These are phyloP conservation scores for Nylanderia fulva DNA, from an alignment of 1,140 invertebrate genomes.

Conservation along the genomic window DNA sequence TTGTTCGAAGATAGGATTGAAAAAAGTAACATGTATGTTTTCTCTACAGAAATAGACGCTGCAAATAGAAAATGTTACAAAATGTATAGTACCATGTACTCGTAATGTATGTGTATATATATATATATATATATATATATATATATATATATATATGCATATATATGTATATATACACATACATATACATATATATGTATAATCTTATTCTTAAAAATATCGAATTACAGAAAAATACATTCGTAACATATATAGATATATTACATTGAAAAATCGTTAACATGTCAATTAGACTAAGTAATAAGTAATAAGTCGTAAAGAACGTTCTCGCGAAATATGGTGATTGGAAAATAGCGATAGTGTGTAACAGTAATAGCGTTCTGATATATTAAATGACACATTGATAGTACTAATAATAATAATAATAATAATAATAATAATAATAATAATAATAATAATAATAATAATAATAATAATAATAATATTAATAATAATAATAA, in stretches of 20 bases:
- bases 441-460: constrained; percentile 69
- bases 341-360: constrained; percentile 21
- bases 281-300: constrained; percentile 63
- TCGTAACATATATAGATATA: constrained; percentile 68
- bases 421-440: constrained; percentile 59
- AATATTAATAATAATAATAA: constrained; percentile 49
- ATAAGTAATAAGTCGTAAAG: constrained; percentile 42
- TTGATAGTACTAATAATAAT: constrained; percentile 67
- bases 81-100: constrained; percentile 46
- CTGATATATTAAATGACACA: constrained; percentile 55
- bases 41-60: constrained; percentile 61
- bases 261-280: constrained; percentile 71
- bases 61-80: constrained; percentile 67
- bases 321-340: not conserved
- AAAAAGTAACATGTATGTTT: constrained; percentile 50
- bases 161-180: no score
- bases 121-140: not conserved
- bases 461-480: constrained; percentile 59
- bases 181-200: constrained; percentile 15
- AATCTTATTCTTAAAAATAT: constrained; percentile 73
- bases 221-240: constrained; percentile 76
- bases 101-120: constrained; percentile 48
- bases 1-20: constrained; percentile 12
- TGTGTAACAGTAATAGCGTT: constrained; percentile 50
- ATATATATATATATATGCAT: no score